phyloP scores from a whole-genome alignment of 2,113 vertebrate genomes.

The Gorsachius goisagi region DNA sequence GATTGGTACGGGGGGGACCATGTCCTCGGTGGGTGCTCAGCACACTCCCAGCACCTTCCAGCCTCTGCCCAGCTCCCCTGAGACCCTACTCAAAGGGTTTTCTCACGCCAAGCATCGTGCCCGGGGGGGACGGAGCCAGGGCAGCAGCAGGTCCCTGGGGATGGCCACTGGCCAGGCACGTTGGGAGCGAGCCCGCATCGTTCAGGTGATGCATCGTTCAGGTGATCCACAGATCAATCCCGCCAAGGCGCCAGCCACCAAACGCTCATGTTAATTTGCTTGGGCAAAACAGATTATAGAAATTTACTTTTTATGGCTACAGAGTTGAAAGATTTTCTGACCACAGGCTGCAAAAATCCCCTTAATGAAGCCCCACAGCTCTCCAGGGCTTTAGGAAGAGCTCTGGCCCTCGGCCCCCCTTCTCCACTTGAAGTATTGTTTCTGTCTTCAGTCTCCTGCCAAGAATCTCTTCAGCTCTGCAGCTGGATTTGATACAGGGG shows the following conservation, averaged over 20 bases:
- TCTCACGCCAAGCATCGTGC: neutral
- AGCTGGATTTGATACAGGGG: conserved; percentile 67
- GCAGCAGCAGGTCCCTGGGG: neutral
- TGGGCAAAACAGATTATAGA: conserved; percentile 34
- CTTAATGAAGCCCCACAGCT: conserved; percentile 62
- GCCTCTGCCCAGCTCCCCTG: neutral
- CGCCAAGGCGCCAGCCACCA: neutral
- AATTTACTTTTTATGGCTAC: conserved; percentile 32
- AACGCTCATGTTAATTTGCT: neutral
- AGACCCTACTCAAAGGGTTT: neutral
- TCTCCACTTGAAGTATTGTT: conserved; percentile 60
- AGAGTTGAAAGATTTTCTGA: conserved; percentile 60
- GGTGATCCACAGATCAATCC: neutral
- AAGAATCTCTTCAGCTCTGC: conserved; percentile 66
- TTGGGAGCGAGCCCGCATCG: fast-evolving
- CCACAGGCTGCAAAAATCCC: conserved; percentile 65
- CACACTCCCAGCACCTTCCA: neutral
- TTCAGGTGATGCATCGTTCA: no score
- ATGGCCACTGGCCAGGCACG: fast-evolving
- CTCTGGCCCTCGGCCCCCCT: conserved; percentile 32
- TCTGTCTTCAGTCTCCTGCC: conserved; percentile 60
- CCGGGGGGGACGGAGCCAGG: neutral
- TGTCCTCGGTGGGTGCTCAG: neutral
- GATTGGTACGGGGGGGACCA: fast-evolving
- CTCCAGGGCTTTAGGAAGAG: conserved; percentile 58